phyloP scores from a whole-genome alignment of 92 coral and sea anemone genomes.

The Metridium senile region DNA sequence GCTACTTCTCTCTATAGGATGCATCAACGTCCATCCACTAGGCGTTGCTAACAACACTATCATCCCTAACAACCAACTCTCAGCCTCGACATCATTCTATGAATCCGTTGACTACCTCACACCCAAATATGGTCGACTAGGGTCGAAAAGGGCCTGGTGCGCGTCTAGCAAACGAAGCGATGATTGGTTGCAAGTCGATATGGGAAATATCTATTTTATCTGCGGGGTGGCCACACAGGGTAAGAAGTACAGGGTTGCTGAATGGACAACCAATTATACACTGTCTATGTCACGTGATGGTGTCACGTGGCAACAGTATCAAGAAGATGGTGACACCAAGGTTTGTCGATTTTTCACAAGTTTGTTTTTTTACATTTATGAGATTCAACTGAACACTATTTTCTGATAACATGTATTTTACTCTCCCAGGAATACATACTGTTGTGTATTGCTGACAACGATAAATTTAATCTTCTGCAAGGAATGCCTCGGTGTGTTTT shows the following conservation, averaged over 20 bases:
- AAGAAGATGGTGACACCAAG: neutral
- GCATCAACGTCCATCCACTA: constrained; percentile 31
- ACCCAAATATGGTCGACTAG: constrained; percentile 64
- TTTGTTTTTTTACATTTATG: neutral
- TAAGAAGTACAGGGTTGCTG: constrained; percentile 28
- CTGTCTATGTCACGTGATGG: constrained; percentile 46
- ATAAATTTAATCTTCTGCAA: too few species aligned
- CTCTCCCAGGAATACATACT: too few species aligned
- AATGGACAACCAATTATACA: constrained; percentile 53
- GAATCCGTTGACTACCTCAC: constrained; percentile 52
- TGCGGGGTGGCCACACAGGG: constrained; percentile 80
- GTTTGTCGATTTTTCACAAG: neutral
- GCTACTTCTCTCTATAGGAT: constrained; percentile 1
- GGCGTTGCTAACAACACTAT: constrained; percentile 52
- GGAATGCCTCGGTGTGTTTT: too few species aligned
- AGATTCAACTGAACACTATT: too few species aligned
- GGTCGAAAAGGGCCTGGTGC: constrained; percentile 63
- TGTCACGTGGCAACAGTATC: constrained; percentile 22
- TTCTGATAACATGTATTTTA: too few species aligned
- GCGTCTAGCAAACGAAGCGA: constrained; percentile 22
- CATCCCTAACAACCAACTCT: constrained; percentile 33
- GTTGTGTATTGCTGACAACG: too few species aligned
- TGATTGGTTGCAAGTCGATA: constrained; percentile 60
- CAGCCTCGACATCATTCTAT: constrained; percentile 52
- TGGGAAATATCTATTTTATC: constrained; percentile 44